Evolutionary conservation across 1,140 invertebrate genomes (phyloP), one percentile per base, ranked within the genome.

Genomic region (Drosophila ercepeae): DNA sequence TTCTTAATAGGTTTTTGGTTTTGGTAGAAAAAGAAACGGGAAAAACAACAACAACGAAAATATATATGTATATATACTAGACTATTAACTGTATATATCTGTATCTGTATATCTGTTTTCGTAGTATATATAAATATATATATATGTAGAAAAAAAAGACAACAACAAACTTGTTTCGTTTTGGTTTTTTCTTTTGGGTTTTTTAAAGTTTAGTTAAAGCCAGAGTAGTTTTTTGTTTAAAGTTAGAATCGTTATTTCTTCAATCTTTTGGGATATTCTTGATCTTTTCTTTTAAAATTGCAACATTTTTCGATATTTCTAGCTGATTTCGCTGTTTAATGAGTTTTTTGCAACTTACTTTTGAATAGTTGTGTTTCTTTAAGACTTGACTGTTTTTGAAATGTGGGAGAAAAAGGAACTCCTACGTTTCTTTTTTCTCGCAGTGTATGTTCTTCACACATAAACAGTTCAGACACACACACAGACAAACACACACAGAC

Each of bases 91-190:
- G 3, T 39, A 39, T 16, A 39, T 42, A 42, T 42, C 39, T 42
- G 9, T 42, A 13, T 61, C 44, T 75, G 75, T 75, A 63, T 72
- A 51, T 53, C n/a, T 46, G 23, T 39, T 42, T 42, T 18, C 14
- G 6, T 42, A 8, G 39, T 42, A 41, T 39, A 67, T 42, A 52
- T 39, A 48, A 68, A 60, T 74, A 57, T 32, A 75, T 71, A 50
- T 71, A 64, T 71, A 42, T 65, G 41, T 71, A 61, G 65, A 81
- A 81, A 61, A 54, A 59, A 59, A 78, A 78, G 63, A 63, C 50
- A 78, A 70, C 65, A 77, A 78, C 51, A 79, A 50, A 74, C 50
- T 42, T 61, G 75, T 69, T 61, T 69, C 65, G 36, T 39, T 48
- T 27, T 55, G 25, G 8, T 23, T 29, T 39, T 39, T 14, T 14